Base-by-base conservation (phyloP, 2,113 vertebrate species). In the Cyphomyrus plagiostoma region DNA sequence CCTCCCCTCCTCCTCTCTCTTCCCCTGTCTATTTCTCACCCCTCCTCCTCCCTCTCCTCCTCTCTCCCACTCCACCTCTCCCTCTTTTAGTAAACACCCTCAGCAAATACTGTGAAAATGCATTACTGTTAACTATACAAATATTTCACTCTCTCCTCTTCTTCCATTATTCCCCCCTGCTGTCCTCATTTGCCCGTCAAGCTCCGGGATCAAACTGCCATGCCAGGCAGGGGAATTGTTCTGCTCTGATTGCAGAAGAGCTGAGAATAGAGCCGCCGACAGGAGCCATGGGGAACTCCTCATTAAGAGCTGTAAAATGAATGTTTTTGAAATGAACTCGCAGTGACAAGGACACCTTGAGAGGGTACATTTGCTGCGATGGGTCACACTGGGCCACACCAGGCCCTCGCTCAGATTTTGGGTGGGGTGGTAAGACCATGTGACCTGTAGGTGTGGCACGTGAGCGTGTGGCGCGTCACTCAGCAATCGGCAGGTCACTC, bases 281-380 rank as follows among this genome's bases (percentile, higher is more conserved):
- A 97, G 96, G 95, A 96, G 96, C 95, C 95, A 95, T 95, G 92
- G 89, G 96, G 94, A 95, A 96, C 90, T 95, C 94, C 95, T 96
- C 96, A 96, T 97, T 97, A 97, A 96, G 95, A 95, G 96, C 95
- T 96, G 96, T 96, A 96, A 97, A 97, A 97, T 97, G 95, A 96
- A 96, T 97, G 96, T 97, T 96, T 96, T 96, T 95, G 95, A 97
- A 96, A 97, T 97, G 96, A 97, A 97, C 96, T 96, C 95, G 96
- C 95, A 95, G 95, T 94, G 95, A 94, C 95, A 93, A 56, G 94
- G 50, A 89, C n/a, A 42, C 42, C 92, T 92, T 94, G 95, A 94
- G 93, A 93, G 94, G 95, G 93, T 94, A 94, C 95, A 96, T 96
- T 95, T 96, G 95, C 95, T 96, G 96, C 95, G 96, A 96, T 95